A percentile compares a stretch with the other conserved stretches of the same genome.
Evolutionary conservation across 1,140 invertebrate species (phyloP).

Genomic region (Panulirus ornatus): DNA sequence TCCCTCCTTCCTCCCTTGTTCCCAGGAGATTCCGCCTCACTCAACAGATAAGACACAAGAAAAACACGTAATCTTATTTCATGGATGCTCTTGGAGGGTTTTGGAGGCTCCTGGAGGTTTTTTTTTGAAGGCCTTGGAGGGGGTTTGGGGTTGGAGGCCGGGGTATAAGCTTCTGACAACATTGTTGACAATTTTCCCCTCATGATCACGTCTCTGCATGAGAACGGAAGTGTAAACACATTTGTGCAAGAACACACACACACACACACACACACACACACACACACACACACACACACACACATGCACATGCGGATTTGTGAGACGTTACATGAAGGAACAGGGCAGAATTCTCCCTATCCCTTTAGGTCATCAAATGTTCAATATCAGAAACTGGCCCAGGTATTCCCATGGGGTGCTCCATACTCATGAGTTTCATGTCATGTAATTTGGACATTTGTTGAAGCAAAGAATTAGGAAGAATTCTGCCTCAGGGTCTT

Average conservation of each 20-base stretch:
- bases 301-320: not conserved
- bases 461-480: no score
- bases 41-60: not conserved
- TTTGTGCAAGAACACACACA: not conserved
- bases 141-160: not conserved
- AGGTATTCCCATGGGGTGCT: no score
- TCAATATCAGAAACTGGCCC: no score
- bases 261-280: not conserved
- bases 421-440: no score
- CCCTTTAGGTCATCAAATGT: no score
- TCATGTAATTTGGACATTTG: no score
- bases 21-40: not conserved
- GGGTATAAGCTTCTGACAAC: not conserved
- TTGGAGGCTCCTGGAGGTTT: not conserved
- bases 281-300: slow-evolving; percentile 17
- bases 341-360: not conserved
- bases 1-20: no score
- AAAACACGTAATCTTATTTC: not conserved
- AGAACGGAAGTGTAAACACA: not conserved
- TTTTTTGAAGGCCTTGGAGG: not conserved
- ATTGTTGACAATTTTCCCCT: not conserved
- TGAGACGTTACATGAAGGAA: not conserved
- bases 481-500: no score
- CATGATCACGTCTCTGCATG: not conserved
- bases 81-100: not conserved